Percentiles rank a stretch among this genome's conserved stretches.
Evolutionary conservation across 1,140 invertebrate species (phyloP).

Genomic region (Drosophila nigromelanica): DNA sequence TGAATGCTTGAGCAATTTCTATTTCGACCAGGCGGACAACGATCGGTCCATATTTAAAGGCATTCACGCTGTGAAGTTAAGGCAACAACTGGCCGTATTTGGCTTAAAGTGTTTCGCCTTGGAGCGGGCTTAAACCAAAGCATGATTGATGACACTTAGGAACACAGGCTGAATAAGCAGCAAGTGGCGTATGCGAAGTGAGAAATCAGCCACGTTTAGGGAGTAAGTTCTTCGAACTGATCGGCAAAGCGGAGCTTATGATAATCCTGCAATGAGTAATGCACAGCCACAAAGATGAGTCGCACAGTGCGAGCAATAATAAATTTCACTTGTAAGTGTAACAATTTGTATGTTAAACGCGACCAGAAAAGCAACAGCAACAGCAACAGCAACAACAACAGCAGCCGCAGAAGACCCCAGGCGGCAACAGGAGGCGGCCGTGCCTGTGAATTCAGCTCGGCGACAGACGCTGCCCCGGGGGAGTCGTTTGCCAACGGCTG

Average conservation of each 20-base stretch:
- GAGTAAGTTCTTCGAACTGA: constrained; percentile 30
- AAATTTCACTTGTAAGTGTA: constrained; percentile 83
- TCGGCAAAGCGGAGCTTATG: constrained; percentile 10
- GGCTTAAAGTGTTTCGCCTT: constrained; percentile 56
- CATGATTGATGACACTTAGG: constrained; percentile 65
- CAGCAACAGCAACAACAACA: constrained; percentile 2
- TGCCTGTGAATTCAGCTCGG: constrained; percentile 7
- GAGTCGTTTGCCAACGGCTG: constrained; percentile 32
- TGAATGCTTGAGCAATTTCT: background rate
- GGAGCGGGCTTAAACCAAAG: constrained; percentile 62
- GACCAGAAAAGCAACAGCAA: constrained; percentile 43
- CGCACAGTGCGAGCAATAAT: constrained; percentile 60
- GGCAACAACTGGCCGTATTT: constrained; percentile 61
- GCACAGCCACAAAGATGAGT: constrained; percentile 44
- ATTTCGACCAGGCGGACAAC: background rate
- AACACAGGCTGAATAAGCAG: constrained; percentile 42
- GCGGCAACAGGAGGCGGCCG: constrained; percentile 21
- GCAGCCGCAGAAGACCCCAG: constrained; percentile 26
- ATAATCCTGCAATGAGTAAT: constrained; percentile 55
- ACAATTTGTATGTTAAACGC: constrained; percentile 83
- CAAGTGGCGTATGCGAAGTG: constrained; percentile 32
- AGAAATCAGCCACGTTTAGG: constrained; percentile 39
- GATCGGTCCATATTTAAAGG: constrained; percentile 49
- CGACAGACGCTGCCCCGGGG: constrained; percentile 25
- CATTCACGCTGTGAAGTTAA: constrained; percentile 63